These are phyloP conservation scores for Pagetopsis macropterus DNA, from an alignment of 2,797 vertebrate species.

Conservation along the genomic window DNA sequence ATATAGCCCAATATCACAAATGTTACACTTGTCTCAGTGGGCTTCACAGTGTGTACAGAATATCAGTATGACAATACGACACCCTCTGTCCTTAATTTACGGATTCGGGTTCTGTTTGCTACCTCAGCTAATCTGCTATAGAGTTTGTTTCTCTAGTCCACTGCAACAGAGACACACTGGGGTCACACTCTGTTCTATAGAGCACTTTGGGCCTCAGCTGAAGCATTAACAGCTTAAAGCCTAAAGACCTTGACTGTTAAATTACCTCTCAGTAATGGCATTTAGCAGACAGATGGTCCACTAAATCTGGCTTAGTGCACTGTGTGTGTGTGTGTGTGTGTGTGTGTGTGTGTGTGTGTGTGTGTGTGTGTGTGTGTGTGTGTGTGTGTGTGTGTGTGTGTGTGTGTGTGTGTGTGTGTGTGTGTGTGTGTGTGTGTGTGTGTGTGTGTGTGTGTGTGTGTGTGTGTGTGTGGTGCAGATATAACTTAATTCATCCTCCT, in stretches of 20 bases:
- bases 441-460: no score
- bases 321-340: background rate
- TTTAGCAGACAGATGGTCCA: conserved; percentile 68
- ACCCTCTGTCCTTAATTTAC: background rate
- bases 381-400: background rate
- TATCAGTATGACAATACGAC: no score
- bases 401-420: no score
- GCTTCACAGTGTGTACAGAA: no score
- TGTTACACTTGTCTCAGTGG: no score
- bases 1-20: no score
- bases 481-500: no score
- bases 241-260: conserved; percentile 68
- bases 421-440: no score
- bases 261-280: conserved; percentile 67
- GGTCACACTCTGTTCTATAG: conserved; percentile 40
- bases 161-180: conserved; percentile 22
- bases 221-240: conserved; percentile 70
- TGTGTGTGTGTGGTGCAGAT: no score
- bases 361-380: background rate
- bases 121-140: conserved; percentile 12
- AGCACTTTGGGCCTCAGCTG: conserved; percentile 43
- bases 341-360: background rate
- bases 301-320: conserved; percentile 49
- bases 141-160: conserved; percentile 26
- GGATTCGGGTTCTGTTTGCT: conserved; percentile 17